These are phyloP conservation scores for Nycticorax nycticorax DNA, from an alignment of 2,113 vertebrate genomes.

Conservation along the genomic window DNA sequence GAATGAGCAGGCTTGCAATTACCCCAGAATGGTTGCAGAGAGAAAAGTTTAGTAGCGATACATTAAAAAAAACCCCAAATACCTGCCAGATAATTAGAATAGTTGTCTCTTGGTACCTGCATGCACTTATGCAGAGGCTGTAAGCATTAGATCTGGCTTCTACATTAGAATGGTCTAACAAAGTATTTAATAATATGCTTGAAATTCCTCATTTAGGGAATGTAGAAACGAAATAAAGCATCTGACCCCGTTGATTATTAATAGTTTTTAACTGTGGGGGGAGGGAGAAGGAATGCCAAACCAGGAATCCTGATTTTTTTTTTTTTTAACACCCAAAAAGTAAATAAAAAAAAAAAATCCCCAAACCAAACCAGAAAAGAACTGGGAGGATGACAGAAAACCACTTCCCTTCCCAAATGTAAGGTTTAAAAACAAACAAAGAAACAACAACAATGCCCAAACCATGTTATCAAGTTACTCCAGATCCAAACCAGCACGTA, in stretches of 20 bases:
- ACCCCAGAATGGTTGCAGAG: background rate
- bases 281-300: background rate
- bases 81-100: background rate
- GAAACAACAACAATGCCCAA: background rate
- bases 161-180: accelerated
- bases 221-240: background rate
- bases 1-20: background rate
- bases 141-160: background rate
- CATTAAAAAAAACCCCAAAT: background rate
- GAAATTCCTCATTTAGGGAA: background rate
- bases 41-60: background rate
- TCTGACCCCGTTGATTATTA: background rate
- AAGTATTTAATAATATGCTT: background rate
- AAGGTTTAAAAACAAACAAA: slow-evolving; percentile 12
- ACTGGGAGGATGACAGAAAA: background rate
- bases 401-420: slow-evolving; percentile 17
- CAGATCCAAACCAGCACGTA: background rate
- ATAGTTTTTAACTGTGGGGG: background rate
- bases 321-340: background rate
- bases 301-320: background rate
- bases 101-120: background rate
- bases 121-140: background rate
- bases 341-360: background rate
- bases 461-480: background rate
- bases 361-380: background rate